A percentile compares a stretch with the other conserved stretches of the same genome.
phyloP scores from a whole-genome alignment of 1,140 invertebrate genomes.

The Ceratina australensis region DNA sequence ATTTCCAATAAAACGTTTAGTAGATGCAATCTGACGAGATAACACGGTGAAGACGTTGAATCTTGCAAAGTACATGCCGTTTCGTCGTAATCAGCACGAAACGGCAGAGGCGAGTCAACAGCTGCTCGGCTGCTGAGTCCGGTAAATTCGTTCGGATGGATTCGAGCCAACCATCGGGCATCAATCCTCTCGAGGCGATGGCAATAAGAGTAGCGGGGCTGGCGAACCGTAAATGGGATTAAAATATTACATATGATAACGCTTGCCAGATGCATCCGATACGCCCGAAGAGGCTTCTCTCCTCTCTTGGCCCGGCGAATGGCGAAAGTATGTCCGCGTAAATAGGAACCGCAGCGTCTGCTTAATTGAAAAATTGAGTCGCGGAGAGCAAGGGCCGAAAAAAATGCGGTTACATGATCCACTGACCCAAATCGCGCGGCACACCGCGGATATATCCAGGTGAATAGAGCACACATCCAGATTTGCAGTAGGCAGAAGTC shows the following conservation, averaged over 20 bases:
- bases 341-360: constrained; percentile 56
- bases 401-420: constrained; percentile 72
- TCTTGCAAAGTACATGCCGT: not conserved
- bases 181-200: not conserved
- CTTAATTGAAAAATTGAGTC: constrained; percentile 74
- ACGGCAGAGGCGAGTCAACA: not conserved
- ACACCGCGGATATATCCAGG: constrained; percentile 66
- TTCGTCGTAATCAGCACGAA: not conserved
- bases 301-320: constrained; percentile 31
- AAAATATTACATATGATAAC: constrained; percentile 41
- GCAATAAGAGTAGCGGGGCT: too few species aligned
- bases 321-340: constrained; percentile 57
- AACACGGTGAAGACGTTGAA: not conserved
- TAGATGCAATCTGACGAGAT: not conserved
- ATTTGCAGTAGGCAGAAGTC: constrained; percentile 73
- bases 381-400: constrained; percentile 35
- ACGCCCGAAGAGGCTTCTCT: not conserved
- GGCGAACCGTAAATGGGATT: not conserved
- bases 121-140: not conserved
- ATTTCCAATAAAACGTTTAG: not conserved
- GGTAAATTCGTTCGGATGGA: constrained; percentile 17
- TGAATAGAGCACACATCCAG: constrained; percentile 72
- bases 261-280: not conserved
- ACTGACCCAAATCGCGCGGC: constrained; percentile 73
- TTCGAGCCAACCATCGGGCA: constrained; percentile 9